Conservation (phyloP, 2,888 invertebrate genomes). For the Hemicrepidius hirtus region DNA sequence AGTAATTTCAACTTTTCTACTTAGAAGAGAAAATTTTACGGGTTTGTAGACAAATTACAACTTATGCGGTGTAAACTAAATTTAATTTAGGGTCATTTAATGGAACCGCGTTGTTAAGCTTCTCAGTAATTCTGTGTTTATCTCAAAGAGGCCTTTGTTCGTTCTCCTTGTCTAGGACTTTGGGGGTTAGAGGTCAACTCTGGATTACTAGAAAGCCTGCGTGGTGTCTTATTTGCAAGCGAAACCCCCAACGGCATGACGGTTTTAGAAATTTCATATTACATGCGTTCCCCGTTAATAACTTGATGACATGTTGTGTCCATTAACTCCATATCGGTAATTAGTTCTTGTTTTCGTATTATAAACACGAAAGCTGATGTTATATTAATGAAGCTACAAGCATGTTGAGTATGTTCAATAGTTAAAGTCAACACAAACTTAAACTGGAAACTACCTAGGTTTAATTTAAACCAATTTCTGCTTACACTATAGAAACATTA, state of each 20-base stretch:
- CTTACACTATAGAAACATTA: too few species aligned
- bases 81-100: conserved; percentile 45
- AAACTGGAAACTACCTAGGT: too few species aligned
- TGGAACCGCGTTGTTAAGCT: conserved; percentile 39
- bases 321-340: conserved; percentile 10
- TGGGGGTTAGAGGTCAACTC: conserved; percentile 34
- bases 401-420: too few species aligned
- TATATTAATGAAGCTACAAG: too few species aligned
- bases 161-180: conserved; percentile 29
- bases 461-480: too few species aligned
- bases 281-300: not conserved
- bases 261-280: conserved; percentile 10
- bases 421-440: too few species aligned
- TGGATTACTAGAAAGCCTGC: conserved; percentile 39
- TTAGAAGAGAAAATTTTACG: conserved; percentile 29
- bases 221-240: conserved; percentile 43
- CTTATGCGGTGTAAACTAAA: conserved; percentile 34
- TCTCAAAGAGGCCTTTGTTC: conserved; percentile 40
- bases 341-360: not conserved
- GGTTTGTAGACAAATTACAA: conserved; percentile 20
- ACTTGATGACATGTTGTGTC: conserved; percentile 8
- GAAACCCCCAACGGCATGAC: conserved; percentile 13
- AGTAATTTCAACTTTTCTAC: conserved; percentile 29
- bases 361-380: too few species aligned
- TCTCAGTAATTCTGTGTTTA: conserved; percentile 41